Percentiles rank a stretch among this genome's conserved stretches.
These are phyloP conservation scores for Sphaeramia orbicularis DNA, from an alignment of 2,797 vertebrate species.

Conservation along the genomic window DNA sequence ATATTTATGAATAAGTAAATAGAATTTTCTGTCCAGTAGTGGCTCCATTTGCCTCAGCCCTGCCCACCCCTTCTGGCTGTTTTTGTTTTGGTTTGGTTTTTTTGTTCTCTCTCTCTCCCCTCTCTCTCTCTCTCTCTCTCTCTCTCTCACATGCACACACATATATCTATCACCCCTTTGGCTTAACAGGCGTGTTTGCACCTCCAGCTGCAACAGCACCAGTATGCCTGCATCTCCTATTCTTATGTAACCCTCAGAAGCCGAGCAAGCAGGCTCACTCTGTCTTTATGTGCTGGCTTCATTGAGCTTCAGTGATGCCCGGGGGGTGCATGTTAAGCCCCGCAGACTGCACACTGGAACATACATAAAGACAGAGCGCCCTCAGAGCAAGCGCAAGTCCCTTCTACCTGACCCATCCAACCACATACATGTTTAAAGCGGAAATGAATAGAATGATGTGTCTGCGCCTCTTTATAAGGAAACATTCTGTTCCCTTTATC, in stretches of 20 bases:
- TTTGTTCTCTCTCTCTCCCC: background rate
- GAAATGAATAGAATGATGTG: slow-evolving; percentile 62
- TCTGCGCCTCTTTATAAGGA: slow-evolving; percentile 55
- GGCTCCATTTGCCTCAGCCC: slow-evolving; percentile 52
- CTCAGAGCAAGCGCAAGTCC: slow-evolving; percentile 28
- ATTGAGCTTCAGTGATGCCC: slow-evolving; percentile 73
- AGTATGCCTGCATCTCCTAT: slow-evolving; percentile 53
- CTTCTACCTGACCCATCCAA: slow-evolving; percentile 60
- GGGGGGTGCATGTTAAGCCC: slow-evolving; percentile 68
- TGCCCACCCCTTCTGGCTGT: slow-evolving; percentile 37
- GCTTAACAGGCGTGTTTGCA: slow-evolving; percentile 63
- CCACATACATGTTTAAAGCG: slow-evolving; percentile 66
- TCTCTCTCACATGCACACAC: slow-evolving; percentile 25
- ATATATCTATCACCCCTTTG: slow-evolving; percentile 52
- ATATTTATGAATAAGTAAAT: slow-evolving; percentile 72
- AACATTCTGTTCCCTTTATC: slow-evolving; percentile 69
- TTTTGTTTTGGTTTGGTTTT: background rate
- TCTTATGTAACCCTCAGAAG: slow-evolving; percentile 76
- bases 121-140: slow-evolving; percentile 24
- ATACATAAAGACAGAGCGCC: slow-evolving; percentile 68
- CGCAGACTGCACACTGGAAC: slow-evolving; percentile 67
- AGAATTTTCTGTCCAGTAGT: slow-evolving; percentile 51
- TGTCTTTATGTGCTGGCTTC: slow-evolving; percentile 71
- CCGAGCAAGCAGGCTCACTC: slow-evolving; percentile 58
- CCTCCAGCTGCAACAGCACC: slow-evolving; percentile 61